phyloP scores from a whole-genome alignment of 2,113 vertebrate species.

The Vombatus ursinus region DNA sequence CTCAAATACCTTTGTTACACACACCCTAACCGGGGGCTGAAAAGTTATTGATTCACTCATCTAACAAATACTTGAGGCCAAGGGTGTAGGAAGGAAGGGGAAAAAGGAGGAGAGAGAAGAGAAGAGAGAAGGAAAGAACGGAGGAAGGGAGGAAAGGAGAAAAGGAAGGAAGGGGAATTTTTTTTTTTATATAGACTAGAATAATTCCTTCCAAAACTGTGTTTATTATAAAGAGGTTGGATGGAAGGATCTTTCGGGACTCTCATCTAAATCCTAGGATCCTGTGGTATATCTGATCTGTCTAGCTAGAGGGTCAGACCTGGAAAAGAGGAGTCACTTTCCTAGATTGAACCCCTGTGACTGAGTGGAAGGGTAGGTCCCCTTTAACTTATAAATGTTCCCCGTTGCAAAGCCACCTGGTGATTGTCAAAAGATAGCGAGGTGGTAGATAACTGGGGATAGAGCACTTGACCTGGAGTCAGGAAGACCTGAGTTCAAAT shows the following conservation, averaged over 20 bases:
- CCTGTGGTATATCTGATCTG: background rate
- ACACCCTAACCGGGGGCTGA: background rate
- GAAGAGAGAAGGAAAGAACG: background rate
- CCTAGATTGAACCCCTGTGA: background rate
- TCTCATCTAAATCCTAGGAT: background rate
- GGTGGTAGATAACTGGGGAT: background rate
- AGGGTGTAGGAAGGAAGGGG: background rate
- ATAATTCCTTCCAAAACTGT: background rate
- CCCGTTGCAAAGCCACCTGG: background rate
- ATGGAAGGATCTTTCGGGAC: background rate
- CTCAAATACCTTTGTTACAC: background rate
- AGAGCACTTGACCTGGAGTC: background rate
- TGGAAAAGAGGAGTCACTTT: slow-evolving; percentile 13
- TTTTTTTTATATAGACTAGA: background rate
- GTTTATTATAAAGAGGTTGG: background rate
- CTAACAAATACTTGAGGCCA: background rate
- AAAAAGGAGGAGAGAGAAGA: background rate
- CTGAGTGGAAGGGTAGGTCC: background rate
- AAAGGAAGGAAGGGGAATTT: background rate
- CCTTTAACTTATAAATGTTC: background rate
- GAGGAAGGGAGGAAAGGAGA: too few species aligned
- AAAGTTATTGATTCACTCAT: background rate
- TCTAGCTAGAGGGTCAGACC: background rate
- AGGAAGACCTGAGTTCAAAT: background rate
- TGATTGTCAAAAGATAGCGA: background rate